These are phyloP conservation scores for Cryptoprocta ferox DNA, from an alignment of 2,797 vertebrate species.

Conservation along the genomic window DNA sequence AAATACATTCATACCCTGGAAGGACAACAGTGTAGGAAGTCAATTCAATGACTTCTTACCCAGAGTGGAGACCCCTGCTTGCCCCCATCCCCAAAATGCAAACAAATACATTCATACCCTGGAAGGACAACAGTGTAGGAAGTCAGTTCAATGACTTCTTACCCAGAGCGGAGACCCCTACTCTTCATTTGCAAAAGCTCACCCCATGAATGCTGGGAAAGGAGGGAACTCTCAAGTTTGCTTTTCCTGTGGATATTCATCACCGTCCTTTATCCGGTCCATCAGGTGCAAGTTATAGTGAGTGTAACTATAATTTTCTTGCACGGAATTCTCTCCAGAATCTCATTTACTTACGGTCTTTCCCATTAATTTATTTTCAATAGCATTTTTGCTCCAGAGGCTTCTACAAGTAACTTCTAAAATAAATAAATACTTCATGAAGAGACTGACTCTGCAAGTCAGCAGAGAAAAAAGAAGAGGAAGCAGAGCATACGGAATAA, in stretches of 20 bases:
- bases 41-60: not conserved
- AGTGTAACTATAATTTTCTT: not conserved
- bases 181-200: not conserved
- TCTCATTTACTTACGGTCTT: conserved; percentile 45
- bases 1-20: not conserved
- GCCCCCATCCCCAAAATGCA: accelerated
- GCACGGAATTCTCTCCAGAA: conserved; percentile 32
- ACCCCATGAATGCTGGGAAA: not conserved
- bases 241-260: not conserved
- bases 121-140: not conserved
- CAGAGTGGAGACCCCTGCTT: not conserved
- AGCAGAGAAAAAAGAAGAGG: not conserved
- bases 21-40: not conserved
- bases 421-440: conserved; percentile 48
- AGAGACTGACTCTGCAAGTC: conserved; percentile 16
- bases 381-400: conserved; percentile 41
- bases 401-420: conserved; percentile 29
- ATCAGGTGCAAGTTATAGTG: not conserved
- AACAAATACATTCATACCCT: not conserved
- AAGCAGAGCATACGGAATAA: not conserved
- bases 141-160: not conserved
- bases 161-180: not conserved
- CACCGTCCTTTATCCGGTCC: not conserved
- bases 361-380: conserved; percentile 66
- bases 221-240: not conserved